Evolutionary conservation across 30 jellyfish, hydroid and myxozoan species (phyloP).

Genomic region (Aurelia coerulea): DNA sequence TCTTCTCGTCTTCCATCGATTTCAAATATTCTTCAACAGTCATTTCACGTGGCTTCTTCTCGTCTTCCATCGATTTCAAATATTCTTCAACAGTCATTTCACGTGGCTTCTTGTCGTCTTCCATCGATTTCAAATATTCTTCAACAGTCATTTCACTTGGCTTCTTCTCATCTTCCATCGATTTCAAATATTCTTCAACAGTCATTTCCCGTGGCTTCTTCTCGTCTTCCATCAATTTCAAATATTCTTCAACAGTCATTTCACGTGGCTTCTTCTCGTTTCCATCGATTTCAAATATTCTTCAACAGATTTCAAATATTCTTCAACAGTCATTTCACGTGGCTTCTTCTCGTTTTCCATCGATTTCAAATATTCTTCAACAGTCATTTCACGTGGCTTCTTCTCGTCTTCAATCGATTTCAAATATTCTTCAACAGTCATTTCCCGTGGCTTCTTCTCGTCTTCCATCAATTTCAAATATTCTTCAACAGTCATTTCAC

Average conservation of each 20-base stretch:
- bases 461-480: not conserved
- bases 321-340: too few species aligned
- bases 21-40: not conserved
- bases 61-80: slow-evolving; percentile 1
- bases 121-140: slow-evolving; percentile 3
- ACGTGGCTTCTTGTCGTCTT: not conserved
- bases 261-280: not conserved
- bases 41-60: slow-evolving; percentile 15
- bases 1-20: not conserved
- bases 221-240: slow-evolving; percentile 2
- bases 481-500: slow-evolving; percentile 3
- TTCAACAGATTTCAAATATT: too few species aligned
- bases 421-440: slow-evolving; percentile 32
- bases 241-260: not conserved
- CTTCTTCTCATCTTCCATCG: not conserved
- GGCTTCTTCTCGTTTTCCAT: not conserved
- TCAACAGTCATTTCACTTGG: slow-evolving; percentile 17
- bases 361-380: slow-evolving; percentile 31
- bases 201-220: not conserved
- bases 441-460: not conserved
- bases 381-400: slow-evolving; percentile 29
- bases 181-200: not conserved
- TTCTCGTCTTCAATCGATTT: not conserved
- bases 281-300: not conserved
- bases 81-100: slow-evolving; percentile 53